Evolutionary conservation across 2,888 invertebrate species (phyloP).

Genomic region (Laspeyria flexula): DNA sequence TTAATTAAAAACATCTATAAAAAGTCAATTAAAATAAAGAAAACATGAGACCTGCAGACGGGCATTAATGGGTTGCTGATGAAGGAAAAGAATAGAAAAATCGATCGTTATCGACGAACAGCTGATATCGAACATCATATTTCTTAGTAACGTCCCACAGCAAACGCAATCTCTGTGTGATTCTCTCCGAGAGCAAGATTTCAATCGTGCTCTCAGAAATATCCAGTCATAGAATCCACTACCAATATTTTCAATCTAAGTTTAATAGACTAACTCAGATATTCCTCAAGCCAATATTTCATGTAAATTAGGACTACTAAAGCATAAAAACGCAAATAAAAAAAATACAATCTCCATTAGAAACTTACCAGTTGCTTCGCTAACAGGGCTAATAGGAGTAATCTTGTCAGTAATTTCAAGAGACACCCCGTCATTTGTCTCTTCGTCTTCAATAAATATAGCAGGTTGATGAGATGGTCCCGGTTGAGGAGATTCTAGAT

Average conservation of each 20-base stretch:
- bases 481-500: neutral
- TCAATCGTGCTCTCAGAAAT: no score
- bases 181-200: no score
- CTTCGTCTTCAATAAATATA: neutral
- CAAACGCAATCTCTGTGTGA: no score
- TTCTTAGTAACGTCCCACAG: no score
- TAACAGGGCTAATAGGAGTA: neutral
- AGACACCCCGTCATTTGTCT: neutral
- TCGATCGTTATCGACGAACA: no score
- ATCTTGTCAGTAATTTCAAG: neutral
- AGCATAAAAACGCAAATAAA: neutral
- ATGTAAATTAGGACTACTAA: neutral
- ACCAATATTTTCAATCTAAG: no score
- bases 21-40: neutral
- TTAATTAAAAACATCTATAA: neutral
- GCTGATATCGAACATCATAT: no score
- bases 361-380: neutral
- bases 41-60: no score
- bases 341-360: neutral
- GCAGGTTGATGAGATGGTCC: neutral
- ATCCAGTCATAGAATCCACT: neutral
- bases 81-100: no score
- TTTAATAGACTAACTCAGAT: no score
- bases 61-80: no score
- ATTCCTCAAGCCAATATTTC: neutral